Base-by-base conservation (phyloP, 2,888 invertebrate genomes). In the Brenthis daphne region DNA sequence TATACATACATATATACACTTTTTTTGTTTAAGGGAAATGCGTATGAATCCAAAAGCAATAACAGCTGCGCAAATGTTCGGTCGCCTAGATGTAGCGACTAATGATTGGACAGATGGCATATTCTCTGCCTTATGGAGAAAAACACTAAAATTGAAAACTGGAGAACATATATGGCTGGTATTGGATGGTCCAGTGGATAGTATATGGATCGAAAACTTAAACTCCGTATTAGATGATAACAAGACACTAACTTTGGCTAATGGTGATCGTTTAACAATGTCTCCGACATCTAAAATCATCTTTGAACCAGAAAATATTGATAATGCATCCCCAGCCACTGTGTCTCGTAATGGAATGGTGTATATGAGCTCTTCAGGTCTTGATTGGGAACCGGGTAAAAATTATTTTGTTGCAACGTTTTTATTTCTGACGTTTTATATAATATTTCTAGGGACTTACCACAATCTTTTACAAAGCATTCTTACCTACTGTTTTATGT, bases 71-170 rank as follows among this genome's bases (percentile, higher is more conserved):
- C 99, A 99, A 93, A 99, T 99, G 99, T 99, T 99, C 84, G 99
- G 99, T 0, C 94, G 98, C 43, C 91, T 99, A 29, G 99, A 99
- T 82, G 99, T 99, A 0, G 98, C 99, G 3, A 99, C 99, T 1
- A 99, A 99, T 82, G 99, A 99, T 82, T 99, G 99, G 99, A 99
- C 99, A 0, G 99, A 99, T 85, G 99, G 99, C 6, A 98, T 99
- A 80, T 99, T 99, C 88, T 98, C 99, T 0, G 98, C 99, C 0
- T 91, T 99, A 0, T 99, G 99, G 99, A 94, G 99, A 53, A 98
- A 98, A 89, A 98, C 99, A 0, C 93, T 98, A 1, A 97, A 97
- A 88, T 91, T 97, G 1, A 98, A 97, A 89, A 95, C 96, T 75
- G 96, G 95, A 3, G 99, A 99, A 79, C 94, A 97, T 83, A 95